phyloP scores from a whole-genome alignment of 2,888 invertebrate species.

The Cheilosia impressa region DNA sequence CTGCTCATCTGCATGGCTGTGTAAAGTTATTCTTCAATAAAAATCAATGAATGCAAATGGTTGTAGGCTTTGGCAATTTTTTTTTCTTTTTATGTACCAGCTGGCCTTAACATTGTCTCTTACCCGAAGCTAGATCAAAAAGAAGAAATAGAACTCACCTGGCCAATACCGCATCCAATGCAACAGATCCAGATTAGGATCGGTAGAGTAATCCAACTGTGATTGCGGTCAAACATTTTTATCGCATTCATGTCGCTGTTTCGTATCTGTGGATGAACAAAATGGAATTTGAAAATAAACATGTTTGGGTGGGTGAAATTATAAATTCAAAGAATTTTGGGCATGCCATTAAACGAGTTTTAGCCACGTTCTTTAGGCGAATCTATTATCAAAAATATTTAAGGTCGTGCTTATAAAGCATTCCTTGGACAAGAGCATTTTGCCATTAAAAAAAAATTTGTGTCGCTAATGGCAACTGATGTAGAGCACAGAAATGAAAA shows the following conservation, averaged over 20 bases:
- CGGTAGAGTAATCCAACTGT: slow-evolving; percentile 62
- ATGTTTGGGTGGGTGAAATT: background rate
- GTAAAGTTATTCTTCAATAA: slow-evolving; percentile 42
- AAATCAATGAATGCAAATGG: slow-evolving; percentile 37
- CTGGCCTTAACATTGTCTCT: slow-evolving; percentile 22
- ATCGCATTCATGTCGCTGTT: slow-evolving; percentile 23
- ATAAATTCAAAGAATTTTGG: slow-evolving; percentile 4
- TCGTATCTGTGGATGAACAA: background rate
- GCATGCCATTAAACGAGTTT: background rate
- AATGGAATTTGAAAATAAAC: slow-evolving; percentile 29
- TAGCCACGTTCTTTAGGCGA: background rate
- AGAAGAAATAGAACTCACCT: slow-evolving; percentile 50
- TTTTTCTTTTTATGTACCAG: slow-evolving; percentile 19
- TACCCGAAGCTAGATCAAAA: slow-evolving; percentile 5
- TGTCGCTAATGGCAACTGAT: background rate
- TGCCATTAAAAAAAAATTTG: background rate
- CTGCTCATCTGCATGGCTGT: slow-evolving; percentile 26
- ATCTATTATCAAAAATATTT: background rate
- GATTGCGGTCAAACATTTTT: slow-evolving; percentile 57
- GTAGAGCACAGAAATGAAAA: background rate
- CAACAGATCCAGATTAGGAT: slow-evolving; percentile 71
- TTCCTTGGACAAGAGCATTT: background rate
- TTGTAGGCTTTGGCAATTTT: background rate
- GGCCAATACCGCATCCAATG: slow-evolving; percentile 62
- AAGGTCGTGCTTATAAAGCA: background rate